A percentile compares a stretch with the other conserved stretches of the same genome.
These are phyloP conservation scores for Ryuthela nishihirai DNA, from an alignment of 2,888 invertebrate species.

Conservation along the genomic window DNA sequence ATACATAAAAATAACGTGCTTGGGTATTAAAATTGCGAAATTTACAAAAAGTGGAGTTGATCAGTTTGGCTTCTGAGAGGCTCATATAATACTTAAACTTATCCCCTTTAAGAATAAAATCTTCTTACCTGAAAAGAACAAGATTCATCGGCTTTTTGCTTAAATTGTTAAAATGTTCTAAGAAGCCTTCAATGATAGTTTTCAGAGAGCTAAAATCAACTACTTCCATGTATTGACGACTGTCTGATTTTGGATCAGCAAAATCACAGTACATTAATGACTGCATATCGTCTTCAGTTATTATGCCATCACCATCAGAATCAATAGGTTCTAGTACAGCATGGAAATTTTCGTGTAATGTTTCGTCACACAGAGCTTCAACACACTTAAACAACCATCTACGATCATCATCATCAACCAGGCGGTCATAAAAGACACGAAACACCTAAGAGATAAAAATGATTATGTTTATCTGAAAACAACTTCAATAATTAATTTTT, in stretches of 20 bases:
- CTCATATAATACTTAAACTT: no score
- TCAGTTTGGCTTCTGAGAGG: no score
- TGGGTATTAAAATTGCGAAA: no score
- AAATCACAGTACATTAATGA: slow-evolving; percentile 92
- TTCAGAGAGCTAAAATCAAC: slow-evolving; percentile 73
- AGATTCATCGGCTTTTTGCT: slow-evolving; percentile 95
- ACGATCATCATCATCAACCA: slow-evolving; percentile 77
- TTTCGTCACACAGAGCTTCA: slow-evolving; percentile 61
- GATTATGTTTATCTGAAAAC: no score
- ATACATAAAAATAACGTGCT: no score
- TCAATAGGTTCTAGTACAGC: slow-evolving; percentile 66
- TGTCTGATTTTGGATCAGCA: slow-evolving; percentile 86
- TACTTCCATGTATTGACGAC: slow-evolving; percentile 83
- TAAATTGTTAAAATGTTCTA: slow-evolving; percentile 90
- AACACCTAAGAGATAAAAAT: slow-evolving; percentile 56
- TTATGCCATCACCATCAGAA: slow-evolving; percentile 52
- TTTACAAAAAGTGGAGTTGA: no score
- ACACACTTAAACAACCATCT: slow-evolving; percentile 73
- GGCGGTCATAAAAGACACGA: slow-evolving; percentile 86
- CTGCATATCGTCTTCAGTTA: slow-evolving; percentile 72
- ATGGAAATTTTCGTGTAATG: slow-evolving; percentile 60
- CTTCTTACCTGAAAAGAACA: slow-evolving; percentile 79
- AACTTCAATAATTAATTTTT: no score
- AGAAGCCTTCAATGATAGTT: slow-evolving; percentile 77
- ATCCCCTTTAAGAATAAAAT: no score